Conservation (phyloP, 2,797 vertebrate species). For the Natrix natrix region DNA sequence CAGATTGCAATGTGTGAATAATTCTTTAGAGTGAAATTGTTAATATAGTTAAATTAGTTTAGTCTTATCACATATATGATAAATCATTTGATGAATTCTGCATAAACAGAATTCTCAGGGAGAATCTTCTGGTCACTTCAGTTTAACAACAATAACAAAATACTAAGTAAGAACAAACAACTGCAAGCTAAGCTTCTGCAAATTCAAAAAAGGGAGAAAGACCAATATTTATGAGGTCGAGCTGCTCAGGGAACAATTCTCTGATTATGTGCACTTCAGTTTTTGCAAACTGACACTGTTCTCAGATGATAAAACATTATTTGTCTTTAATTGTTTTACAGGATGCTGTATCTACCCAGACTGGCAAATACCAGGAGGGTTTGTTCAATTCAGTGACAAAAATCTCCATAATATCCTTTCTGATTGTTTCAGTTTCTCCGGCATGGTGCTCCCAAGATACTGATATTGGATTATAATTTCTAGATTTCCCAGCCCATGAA, state of each 20-base stretch:
- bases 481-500: not conserved
- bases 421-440: not conserved
- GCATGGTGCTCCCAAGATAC: not conserved
- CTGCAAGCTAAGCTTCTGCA: conserved; percentile 13
- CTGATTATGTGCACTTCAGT: not conserved
- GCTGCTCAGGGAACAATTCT: not conserved
- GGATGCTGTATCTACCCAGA: not conserved
- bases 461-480: not conserved
- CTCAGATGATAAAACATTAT: not conserved
- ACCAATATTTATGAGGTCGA: not conserved
- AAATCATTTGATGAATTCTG: conserved; percentile 24
- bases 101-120: conserved; percentile 21
- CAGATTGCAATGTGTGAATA: conserved; percentile 9
- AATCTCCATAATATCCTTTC: not conserved
- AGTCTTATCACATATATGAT: conserved; percentile 27
- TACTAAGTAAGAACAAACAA: conserved; percentile 15
- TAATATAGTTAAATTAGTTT: conserved; percentile 22
- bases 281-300: conserved; percentile 9
- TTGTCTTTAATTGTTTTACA: not conserved
- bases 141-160: conserved; percentile 17
- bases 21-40: not conserved
- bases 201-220: not conserved
- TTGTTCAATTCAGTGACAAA: not conserved
- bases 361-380: not conserved
- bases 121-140: conserved; percentile 1